Conservation (phyloP, 2,113 vertebrate species). For the Chiloscyllium plagiosum region DNA sequence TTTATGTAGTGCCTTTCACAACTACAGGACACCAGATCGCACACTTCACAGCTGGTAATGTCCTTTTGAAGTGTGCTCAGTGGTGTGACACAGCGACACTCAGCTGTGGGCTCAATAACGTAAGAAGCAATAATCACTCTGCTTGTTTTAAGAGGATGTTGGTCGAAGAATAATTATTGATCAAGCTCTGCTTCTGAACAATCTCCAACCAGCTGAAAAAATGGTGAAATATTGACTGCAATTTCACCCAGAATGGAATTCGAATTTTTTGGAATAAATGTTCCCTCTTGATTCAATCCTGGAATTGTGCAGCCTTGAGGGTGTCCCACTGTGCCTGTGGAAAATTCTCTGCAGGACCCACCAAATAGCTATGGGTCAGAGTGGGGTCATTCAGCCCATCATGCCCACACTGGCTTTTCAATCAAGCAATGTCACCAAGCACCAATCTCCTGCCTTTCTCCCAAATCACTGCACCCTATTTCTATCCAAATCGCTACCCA, state of each 20-base stretch:
- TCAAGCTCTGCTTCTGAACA: not conserved
- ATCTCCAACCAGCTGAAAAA: too few relatives aligned
- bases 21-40: too few relatives aligned
- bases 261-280: not conserved
- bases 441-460: too few relatives aligned
- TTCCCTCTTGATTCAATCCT: not conserved
- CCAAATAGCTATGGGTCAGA: too few relatives aligned
- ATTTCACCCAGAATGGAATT: not conserved
- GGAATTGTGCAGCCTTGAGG: not conserved
- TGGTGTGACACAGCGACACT: not conserved
- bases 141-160: not conserved
- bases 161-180: not conserved
- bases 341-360: not conserved
- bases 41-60: not conserved
- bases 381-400: too few relatives aligned
- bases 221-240: too few relatives aligned
- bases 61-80: not conserved
- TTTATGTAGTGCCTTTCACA: not conserved
- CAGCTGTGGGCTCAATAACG: not conserved
- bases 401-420: too few relatives aligned
- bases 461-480: too few relatives aligned
- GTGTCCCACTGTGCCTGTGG: not conserved
- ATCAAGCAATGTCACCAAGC: too few relatives aligned
- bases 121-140: not conserved
- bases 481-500: too few relatives aligned